Evolutionary conservation across 2,888 invertebrate species (phyloP).

Genomic region (Tupiocoris notatus): DNA sequence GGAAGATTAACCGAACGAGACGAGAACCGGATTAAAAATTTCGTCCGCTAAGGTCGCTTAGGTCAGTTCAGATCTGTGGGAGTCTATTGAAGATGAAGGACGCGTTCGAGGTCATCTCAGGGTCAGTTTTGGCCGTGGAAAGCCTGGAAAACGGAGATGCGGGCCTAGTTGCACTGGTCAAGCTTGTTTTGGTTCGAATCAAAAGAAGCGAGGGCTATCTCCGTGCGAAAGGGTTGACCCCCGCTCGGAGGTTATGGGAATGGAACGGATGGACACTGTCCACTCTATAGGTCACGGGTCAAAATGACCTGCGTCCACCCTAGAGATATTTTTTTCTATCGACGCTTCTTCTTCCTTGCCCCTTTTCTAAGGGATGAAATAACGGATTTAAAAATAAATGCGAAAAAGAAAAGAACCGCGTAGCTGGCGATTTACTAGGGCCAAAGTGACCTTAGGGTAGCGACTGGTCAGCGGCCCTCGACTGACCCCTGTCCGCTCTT

Average conservation of each 20-base stretch:
- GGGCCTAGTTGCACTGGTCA: neutral
- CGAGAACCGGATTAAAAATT: neutral
- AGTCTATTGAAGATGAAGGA: neutral
- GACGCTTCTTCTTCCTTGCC: neutral
- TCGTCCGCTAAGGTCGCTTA: neutral
- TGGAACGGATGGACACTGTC: neutral
- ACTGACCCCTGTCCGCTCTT: neutral
- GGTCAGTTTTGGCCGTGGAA: neutral
- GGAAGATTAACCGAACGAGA: neutral
- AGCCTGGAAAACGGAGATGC: neutral
- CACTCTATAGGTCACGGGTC: neutral
- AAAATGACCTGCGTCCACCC: neutral
- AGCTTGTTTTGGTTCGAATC: neutral
- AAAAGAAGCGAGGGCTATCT: neutral
- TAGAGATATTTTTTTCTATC: neutral
- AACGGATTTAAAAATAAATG: neutral
- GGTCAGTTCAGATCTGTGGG: neutral
- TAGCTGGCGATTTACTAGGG: neutral
- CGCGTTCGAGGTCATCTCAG: neutral
- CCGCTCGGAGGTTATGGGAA: neutral
- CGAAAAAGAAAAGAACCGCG: neutral
- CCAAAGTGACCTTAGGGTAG: neutral
- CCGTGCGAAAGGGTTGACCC: neutral
- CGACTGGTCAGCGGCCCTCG: neutral
- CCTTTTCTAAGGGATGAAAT: neutral